Evolutionary conservation across 2,113 vertebrate species (phyloP), one percentile per base, ranked within the genome.

Genomic region (Phodopus roborovskii): DNA sequence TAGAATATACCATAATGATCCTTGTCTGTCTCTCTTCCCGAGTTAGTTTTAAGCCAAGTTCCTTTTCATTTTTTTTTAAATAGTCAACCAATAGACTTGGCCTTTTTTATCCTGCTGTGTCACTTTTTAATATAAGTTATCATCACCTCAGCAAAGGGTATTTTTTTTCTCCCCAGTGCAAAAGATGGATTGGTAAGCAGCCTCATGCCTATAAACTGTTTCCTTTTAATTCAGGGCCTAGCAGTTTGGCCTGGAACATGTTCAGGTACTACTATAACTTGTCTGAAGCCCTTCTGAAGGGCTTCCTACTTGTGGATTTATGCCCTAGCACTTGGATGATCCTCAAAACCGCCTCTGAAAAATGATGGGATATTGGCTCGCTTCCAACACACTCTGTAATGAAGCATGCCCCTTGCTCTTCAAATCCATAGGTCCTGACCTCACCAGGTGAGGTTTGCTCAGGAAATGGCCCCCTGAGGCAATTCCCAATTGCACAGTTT

Each of bases 91-190:
- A 74, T 70, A 64, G 1, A 78, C 66, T 88, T 97, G 96, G 68
- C 28, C 36, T 26, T 53, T 10, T 13, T 56, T 9, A 11, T 13
- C 26, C 84, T 74, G 42, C 81, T 92, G 73, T 94, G 84, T 95
- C 88, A 94, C 97, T 94, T 97, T 96, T 97, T 97, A 97, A 96
- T 97, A 92, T 85, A 96, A 74, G 91, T 97, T 97, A 97, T 97
- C 97, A 97, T 97, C 97, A 95, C 94, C 90, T 68, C 45, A 91
- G 58, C 56, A 96, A 97, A 87, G 92, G 36, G 66, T 48, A 96
- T 95, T 96, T 96, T 97, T 90, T 95, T 73, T 42, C 62, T 92
- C 95, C 36, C 68, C 75, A 97, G 94, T 92, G 68, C 97, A 86
- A 98, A 97, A 97, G 97, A 96, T 1, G 58, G 94, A 97, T 98